phyloP scores from a whole-genome alignment of 2,888 invertebrate species.

The Ichneumon xanthorius region DNA sequence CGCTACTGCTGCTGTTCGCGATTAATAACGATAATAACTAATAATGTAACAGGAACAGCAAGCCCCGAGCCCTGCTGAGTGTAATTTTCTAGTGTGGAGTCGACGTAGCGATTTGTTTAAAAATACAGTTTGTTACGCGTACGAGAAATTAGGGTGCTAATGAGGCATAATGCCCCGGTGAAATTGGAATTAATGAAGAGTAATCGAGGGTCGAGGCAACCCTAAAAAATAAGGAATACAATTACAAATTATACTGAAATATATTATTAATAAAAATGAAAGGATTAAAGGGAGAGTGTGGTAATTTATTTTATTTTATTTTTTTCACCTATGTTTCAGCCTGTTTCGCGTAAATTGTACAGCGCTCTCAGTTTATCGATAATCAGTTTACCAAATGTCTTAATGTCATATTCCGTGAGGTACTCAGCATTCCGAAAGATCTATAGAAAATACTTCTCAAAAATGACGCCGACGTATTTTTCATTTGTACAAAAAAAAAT shows the following conservation, averaged over 20 bases:
- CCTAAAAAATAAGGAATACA: slow-evolving; percentile 4
- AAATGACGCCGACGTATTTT: not conserved
- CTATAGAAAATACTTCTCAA: not conserved
- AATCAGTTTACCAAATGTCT: not conserved
- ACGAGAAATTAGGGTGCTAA: slow-evolving; percentile 19
- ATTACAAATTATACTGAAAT: slow-evolving; percentile 1
- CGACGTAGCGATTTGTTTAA: slow-evolving; percentile 46
- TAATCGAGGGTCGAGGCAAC: not conserved
- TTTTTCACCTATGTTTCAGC: not conserved
- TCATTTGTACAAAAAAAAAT: not conserved
- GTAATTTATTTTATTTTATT: not conserved
- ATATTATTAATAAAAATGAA: not conserved
- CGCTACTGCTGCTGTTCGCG: slow-evolving; percentile 66
- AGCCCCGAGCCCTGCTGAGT: slow-evolving; percentile 23
- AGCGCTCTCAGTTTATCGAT: not conserved
- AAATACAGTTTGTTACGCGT: slow-evolving; percentile 46
- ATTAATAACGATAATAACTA: slow-evolving; percentile 70
- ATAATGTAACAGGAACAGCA: slow-evolving; percentile 50
- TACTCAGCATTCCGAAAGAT: not conserved
- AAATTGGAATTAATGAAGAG: slow-evolving; percentile 14
- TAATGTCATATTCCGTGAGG: not conserved
- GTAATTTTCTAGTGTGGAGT: slow-evolving; percentile 39
- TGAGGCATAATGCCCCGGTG: slow-evolving; percentile 7
- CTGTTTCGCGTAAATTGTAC: not conserved
- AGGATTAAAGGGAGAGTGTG: not conserved